phyloP scores from a whole-genome alignment of 2,888 invertebrate species.

The Heliothis peltigera region DNA sequence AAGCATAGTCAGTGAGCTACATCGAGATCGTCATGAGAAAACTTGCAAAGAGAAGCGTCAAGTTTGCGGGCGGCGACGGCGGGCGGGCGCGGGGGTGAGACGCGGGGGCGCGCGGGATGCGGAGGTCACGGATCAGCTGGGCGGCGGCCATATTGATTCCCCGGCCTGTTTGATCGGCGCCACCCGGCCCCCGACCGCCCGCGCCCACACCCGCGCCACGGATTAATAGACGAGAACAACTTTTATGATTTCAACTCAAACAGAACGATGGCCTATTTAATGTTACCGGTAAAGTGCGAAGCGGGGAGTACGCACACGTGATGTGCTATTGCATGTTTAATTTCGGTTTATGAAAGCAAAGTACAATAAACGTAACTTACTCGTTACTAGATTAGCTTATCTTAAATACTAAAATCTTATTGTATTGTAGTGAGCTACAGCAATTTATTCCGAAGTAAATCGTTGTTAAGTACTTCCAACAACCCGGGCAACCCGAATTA shows the following conservation, averaged over 20 bases:
- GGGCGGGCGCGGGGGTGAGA: slow-evolving; percentile 61
- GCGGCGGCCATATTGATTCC: slow-evolving; percentile 90
- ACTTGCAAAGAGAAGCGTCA: slow-evolving; percentile 81
- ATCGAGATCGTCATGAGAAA: slow-evolving; percentile 77
- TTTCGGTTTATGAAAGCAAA: slow-evolving; percentile 25
- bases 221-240: slow-evolving; percentile 89
- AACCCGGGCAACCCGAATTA: slow-evolving; percentile 27
- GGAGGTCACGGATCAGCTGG: slow-evolving; percentile 89
- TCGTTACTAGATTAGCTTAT: slow-evolving; percentile 39
- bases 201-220: slow-evolving; percentile 72
- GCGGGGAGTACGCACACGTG: slow-evolving; percentile 50
- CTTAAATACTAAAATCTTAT: slow-evolving; percentile 44
- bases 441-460: slow-evolving; percentile 45
- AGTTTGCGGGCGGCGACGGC: slow-evolving; percentile 74
- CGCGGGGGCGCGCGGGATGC: slow-evolving; percentile 74
- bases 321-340: slow-evolving; percentile 46
- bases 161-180: slow-evolving; percentile 89
- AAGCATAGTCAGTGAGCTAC: slow-evolving; percentile 64
- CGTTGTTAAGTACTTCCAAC: slow-evolving; percentile 35
- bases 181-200: slow-evolving; percentile 73
- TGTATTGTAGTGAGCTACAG: slow-evolving; percentile 31
- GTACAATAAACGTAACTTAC: slow-evolving; percentile 28
- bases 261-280: slow-evolving; percentile 78
- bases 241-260: slow-evolving; percentile 90
- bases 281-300: slow-evolving; percentile 67